Base-by-base conservation (phyloP, 2,888 invertebrate species). In the Magallana nippona region DNA sequence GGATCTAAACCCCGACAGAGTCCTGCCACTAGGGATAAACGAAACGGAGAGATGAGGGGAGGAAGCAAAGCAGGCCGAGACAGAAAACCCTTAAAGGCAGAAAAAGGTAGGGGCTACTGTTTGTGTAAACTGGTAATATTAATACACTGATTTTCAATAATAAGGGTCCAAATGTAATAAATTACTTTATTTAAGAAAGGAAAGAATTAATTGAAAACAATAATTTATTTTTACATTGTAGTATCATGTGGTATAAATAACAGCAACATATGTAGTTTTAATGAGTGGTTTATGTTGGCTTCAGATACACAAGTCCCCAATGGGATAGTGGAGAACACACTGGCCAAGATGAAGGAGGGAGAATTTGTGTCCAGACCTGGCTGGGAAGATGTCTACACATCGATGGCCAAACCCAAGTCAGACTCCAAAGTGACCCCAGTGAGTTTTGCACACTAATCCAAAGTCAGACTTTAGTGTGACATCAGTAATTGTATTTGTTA, bases 311-410 rank as follows among this genome's bases (percentile, higher is more conserved):
- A 19, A 15, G 27, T 57, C 22, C 13, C 79, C n/a, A 56, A 56
- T 79, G 56, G 79, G 27, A 27, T 22, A 22, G 85, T 91, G 55
- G 89, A 88, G 58, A 82, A 83, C 13, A 90, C 91, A 8, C 81
- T 92, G 78, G 88, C 90, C 60, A 87, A 86, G 77, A 86, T 92
- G 58, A 87, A 87, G 78, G 82, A 88, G n/a, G 91, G 91, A 17
- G 89, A 90, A 27, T 88, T 88, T 44, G 89, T 90, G 15, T 87
- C 90, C 5, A 71, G 91, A 22, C 91, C 91, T 27, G 87, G 89
- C 79, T 91, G 92, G 91, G 92, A 92, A 77, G 89, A 92, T 86
- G 83, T 91, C n/a, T 89, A 90, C 83, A 92, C 92, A 10, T 91
- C 92, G 0, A 82, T 92, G 84, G 89, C 90, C n/a, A 87, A 89